phyloP scores from a whole-genome alignment of 37 sponge, comb jelly and placozoan species.

The Aphrocallistes beatrix region DNA sequence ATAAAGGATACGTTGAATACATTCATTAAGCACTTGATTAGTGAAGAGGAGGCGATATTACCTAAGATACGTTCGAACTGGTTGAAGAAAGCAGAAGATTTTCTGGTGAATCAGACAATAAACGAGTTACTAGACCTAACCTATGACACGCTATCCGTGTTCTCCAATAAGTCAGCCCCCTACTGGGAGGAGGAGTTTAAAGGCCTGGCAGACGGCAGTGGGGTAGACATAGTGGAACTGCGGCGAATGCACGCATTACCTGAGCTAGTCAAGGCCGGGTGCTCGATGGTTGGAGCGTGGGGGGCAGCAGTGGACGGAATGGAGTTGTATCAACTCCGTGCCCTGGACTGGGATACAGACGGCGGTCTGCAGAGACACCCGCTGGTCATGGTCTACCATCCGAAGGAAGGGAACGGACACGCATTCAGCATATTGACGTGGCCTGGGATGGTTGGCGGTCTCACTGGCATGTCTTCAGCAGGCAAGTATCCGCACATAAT shows the following conservation, averaged over 20 bases:
- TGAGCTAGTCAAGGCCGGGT: slow-evolving; percentile 48
- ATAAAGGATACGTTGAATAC: slow-evolving; percentile 8
- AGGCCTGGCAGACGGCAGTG: slow-evolving; percentile 40
- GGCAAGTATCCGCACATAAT: too few species aligned
- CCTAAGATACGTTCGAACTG: not conserved
- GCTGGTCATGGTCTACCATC: slow-evolving; percentile 47
- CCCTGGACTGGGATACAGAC: slow-evolving; percentile 43
- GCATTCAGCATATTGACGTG: slow-evolving; percentile 46
- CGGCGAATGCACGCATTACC: slow-evolving; percentile 44
- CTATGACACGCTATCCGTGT: not conserved
- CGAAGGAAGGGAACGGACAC: slow-evolving; percentile 29
- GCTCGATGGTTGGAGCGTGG: slow-evolving; percentile 57
- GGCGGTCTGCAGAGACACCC: slow-evolving; percentile 39
- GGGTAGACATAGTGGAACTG: slow-evolving; percentile 28
- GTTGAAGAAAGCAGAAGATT: slow-evolving; percentile 17
- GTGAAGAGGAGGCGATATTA: not conserved
- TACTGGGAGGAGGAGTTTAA: slow-evolving; percentile 37
- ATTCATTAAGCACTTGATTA: slow-evolving; percentile 27
- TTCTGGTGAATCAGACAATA: not conserved
- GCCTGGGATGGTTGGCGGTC: slow-evolving; percentile 42
- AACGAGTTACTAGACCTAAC: not conserved
- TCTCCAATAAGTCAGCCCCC: slow-evolving; percentile 25
- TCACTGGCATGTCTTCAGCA: slow-evolving; percentile 26
- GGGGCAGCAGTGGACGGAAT: slow-evolving; percentile 8
- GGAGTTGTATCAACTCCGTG: slow-evolving; percentile 26